Conservation (phyloP, 2,113 vertebrate genomes). For the Numenius arquata region DNA sequence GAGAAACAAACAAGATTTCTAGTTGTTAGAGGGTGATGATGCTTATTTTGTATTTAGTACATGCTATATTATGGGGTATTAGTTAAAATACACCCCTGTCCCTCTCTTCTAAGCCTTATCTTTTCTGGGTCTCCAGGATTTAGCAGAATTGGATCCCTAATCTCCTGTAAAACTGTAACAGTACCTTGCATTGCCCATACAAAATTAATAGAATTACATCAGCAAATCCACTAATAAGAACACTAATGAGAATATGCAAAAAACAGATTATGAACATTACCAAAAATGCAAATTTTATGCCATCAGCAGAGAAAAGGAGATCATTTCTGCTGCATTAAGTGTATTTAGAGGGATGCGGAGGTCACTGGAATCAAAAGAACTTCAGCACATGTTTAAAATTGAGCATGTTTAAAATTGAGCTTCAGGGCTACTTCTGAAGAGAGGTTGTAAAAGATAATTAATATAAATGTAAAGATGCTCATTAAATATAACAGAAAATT, state of each 20-base stretch:
- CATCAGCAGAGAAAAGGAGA: background rate
- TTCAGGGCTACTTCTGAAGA: background rate
- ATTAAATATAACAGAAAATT: background rate
- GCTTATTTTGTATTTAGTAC: background rate
- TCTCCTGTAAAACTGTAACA: background rate
- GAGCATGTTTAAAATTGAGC: background rate
- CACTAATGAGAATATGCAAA: background rate
- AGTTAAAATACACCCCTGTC: background rate
- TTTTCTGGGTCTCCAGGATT: background rate
- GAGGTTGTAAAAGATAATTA: background rate
- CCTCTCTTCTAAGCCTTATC: background rate
- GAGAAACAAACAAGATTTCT: background rate
- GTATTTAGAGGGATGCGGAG: background rate
- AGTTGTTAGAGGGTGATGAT: background rate
- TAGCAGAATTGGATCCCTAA: background rate
- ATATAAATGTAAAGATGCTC: background rate
- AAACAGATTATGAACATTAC: background rate
- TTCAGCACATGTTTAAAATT: background rate
- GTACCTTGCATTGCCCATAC: background rate
- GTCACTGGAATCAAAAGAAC: background rate
- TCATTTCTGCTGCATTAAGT: background rate
- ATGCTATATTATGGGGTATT: background rate
- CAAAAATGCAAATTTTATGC: background rate
- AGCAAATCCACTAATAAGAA: background rate
- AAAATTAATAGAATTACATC: background rate